These are phyloP conservation scores for Stomatorhinus ivindoensis DNA, from an alignment of 2,113 vertebrate genomes.

Conservation along the genomic window DNA sequence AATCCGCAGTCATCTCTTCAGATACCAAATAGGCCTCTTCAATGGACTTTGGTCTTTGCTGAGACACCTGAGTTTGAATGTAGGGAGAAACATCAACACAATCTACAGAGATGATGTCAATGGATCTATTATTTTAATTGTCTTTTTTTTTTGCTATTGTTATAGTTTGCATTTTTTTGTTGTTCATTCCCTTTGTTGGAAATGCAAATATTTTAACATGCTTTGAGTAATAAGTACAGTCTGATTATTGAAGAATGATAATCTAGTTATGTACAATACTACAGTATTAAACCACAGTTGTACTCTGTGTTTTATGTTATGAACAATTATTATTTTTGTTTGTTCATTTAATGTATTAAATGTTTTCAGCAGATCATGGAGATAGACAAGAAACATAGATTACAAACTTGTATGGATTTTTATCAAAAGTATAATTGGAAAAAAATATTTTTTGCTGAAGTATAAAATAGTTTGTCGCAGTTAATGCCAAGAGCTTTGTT, in stretches of 20 bases:
- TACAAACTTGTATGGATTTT: constrained; percentile 1
- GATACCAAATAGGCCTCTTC: constrained; percentile 8
- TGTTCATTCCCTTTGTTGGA: constrained; percentile 63
- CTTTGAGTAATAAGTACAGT: constrained; percentile 41
- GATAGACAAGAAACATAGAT: not conserved
- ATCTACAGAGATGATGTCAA: constrained; percentile 28
- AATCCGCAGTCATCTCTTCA: not conserved
- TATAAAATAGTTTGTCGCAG: not conserved
- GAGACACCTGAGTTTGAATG: constrained; percentile 11
- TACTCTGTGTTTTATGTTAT: constrained; percentile 33
- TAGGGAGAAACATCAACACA: not conserved
- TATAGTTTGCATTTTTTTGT: constrained; percentile 51
- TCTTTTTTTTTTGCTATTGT: constrained; percentile 29
- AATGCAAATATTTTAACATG: constrained; percentile 43
- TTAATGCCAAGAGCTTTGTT: not conserved
- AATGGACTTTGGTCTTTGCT: constrained; percentile 21
- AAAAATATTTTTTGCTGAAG: not conserved
- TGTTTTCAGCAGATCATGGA: not conserved
- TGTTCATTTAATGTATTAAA: constrained; percentile 6
- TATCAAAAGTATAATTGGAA: not conserved
- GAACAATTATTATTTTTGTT: constrained; percentile 9
- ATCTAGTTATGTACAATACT: constrained; percentile 32
- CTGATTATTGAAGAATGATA: constrained; percentile 35
- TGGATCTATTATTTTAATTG: constrained; percentile 30
- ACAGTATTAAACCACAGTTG: constrained; percentile 30